These are phyloP conservation scores for Spisula subtruncata DNA, from an alignment of 2,888 invertebrate species.

Conservation along the genomic window DNA sequence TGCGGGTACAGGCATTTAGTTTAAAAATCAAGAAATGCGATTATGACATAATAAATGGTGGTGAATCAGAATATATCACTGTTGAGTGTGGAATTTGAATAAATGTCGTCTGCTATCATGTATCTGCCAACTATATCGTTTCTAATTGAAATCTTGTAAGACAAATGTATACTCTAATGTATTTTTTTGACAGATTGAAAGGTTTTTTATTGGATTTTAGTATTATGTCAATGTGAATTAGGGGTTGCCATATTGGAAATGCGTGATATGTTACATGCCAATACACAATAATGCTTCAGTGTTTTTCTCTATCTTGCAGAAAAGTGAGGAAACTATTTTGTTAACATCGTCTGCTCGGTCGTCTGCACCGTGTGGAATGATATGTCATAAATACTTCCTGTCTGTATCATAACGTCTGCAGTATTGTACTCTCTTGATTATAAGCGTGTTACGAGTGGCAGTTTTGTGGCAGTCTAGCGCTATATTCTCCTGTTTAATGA, in stretches of 20 bases:
- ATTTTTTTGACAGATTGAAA: not conserved
- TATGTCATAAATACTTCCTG: not conserved
- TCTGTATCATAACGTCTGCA: not conserved
- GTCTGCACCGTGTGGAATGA: not conserved
- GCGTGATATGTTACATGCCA: too few relatives aligned
- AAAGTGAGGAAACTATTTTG: not conserved
- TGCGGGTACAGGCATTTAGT: too few relatives aligned
- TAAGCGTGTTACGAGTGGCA: not conserved
- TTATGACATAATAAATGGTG: too few relatives aligned
- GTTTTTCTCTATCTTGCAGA: not conserved
- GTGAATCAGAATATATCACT: too few relatives aligned
- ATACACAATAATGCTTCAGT: too few relatives aligned
- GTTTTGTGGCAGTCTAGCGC: not conserved
- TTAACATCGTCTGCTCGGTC: not conserved
- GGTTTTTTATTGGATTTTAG: not conserved
- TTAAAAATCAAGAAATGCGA: too few relatives aligned
- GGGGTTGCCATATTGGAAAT: not conserved
- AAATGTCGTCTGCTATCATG: too few relatives aligned
- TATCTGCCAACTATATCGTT: too few relatives aligned
- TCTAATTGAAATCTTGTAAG: not conserved
- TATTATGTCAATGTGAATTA: not conserved
- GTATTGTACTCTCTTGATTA: not conserved
- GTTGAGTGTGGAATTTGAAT: too few relatives aligned
- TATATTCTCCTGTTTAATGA: not conserved
- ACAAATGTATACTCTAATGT: not conserved